These are phyloP conservation scores for Lethenteron camtschaticum DNA, from an alignment of 2,113 vertebrate species.

Conservation along the genomic window DNA sequence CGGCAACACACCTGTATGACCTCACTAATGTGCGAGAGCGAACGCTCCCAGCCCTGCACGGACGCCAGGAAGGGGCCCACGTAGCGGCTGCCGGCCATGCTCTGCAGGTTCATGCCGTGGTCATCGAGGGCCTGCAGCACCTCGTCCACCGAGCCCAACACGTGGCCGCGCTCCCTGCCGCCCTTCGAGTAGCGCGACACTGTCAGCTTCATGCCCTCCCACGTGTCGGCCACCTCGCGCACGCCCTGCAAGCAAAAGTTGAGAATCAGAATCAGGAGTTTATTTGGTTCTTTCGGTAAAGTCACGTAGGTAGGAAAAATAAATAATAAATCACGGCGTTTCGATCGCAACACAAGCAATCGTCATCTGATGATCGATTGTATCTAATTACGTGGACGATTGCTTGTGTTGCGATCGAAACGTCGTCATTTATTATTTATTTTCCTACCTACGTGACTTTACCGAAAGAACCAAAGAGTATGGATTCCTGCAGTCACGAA, in stretches of 20 bases:
- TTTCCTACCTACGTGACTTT: too few species aligned
- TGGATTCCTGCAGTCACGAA: too few species aligned
- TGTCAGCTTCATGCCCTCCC: constrained; percentile 64
- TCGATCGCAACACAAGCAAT: too few species aligned
- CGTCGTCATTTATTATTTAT: too few species aligned
- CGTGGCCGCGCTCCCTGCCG: constrained; percentile 41
- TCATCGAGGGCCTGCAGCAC: constrained; percentile 62
- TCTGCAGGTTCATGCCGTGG: constrained; percentile 59
- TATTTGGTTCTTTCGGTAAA: too few species aligned
- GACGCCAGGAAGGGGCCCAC: constrained; percentile 57
- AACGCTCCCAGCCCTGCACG: constrained; percentile 62
- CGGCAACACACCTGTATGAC: constrained; percentile 46
- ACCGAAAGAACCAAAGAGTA: too few species aligned
- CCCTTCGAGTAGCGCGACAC: constrained; percentile 56
- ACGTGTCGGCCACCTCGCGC: constrained; percentile 56
- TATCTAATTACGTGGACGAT: too few species aligned
- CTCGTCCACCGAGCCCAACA: constrained; percentile 57
- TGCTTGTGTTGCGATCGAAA: too few species aligned
- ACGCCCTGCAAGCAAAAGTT: constrained; percentile 30
- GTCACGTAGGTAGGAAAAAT: too few species aligned
- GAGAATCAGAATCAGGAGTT: neutral
- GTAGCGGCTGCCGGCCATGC: constrained; percentile 60
- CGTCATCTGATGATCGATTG: too few species aligned
- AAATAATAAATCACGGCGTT: too few species aligned
- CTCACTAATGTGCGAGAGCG: constrained; percentile 61